phyloP scores from a whole-genome alignment of 30 jellyfish, hydroid and myxozoan species.

The Hydractinia symbiolongicarpus region DNA sequence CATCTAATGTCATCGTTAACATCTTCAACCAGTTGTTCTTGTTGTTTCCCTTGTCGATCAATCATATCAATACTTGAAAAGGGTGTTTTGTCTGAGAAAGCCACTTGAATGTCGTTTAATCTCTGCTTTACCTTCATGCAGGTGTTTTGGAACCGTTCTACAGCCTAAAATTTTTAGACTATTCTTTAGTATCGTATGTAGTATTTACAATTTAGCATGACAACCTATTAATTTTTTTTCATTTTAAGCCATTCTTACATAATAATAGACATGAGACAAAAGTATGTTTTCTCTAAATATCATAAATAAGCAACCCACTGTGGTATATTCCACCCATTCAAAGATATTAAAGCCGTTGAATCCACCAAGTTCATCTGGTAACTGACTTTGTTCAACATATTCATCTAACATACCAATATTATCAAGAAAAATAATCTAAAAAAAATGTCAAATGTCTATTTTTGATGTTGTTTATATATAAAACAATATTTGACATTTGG shows the following conservation, averaged over 20 bases:
- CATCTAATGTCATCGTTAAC: constrained; percentile 64
- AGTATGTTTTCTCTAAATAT: not conserved
- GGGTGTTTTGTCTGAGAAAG: constrained; percentile 41
- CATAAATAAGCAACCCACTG: constrained; percentile 44
- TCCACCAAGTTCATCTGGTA: constrained; percentile 88
- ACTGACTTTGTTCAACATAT: constrained; percentile 48
- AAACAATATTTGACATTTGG: not conserved
- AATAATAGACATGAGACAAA: no score
- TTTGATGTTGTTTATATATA: not conserved
- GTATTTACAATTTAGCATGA: not conserved
- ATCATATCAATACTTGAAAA: constrained; percentile 49
- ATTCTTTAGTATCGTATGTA: not conserved
- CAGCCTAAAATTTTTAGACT: constrained; percentile 43
- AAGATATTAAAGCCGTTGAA: constrained; percentile 45
- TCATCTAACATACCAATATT: constrained; percentile 37
- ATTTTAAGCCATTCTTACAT: no score
- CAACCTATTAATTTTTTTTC: not conserved
- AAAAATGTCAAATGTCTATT: not conserved
- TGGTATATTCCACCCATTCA: constrained; percentile 86
- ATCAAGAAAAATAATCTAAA: constrained; percentile 52
- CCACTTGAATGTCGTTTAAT: constrained; percentile 35
- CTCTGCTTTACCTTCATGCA: constrained; percentile 51
- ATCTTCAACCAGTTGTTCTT: constrained; percentile 53
- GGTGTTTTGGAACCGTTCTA: constrained; percentile 77
- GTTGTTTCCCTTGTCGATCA: constrained; percentile 39